phyloP scores from a whole-genome alignment of 2,797 vertebrate species.

The Enteromius anoplus region DNA sequence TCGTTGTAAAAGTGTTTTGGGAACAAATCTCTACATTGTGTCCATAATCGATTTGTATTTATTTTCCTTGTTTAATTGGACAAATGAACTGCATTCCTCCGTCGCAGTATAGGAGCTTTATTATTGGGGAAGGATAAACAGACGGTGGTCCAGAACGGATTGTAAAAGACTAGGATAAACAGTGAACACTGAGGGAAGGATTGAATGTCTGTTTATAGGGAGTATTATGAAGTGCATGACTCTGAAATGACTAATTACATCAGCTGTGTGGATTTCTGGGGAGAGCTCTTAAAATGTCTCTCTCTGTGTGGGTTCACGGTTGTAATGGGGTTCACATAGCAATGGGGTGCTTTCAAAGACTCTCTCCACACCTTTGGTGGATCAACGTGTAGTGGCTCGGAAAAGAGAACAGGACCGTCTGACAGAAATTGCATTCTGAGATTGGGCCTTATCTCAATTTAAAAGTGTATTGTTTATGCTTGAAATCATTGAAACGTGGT shows the following conservation, averaged over 20 bases:
- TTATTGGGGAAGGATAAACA: constrained; percentile 77
- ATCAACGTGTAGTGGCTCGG: background rate
- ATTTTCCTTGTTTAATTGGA: constrained; percentile 77
- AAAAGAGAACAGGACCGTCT: background rate
- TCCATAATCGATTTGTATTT: constrained; percentile 66
- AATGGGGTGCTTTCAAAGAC: constrained; percentile 28
- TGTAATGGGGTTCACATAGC: constrained; percentile 16
- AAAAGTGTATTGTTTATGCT: background rate
- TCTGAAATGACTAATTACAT: constrained; percentile 80
- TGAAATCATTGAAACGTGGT: constrained; percentile 19
- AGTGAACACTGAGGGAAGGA: constrained; percentile 72
- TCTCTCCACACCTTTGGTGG: constrained; percentile 11
- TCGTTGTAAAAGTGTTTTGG: constrained; percentile 63
- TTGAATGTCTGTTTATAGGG: constrained; percentile 82
- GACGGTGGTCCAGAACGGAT: constrained; percentile 68
- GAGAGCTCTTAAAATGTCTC: constrained; percentile 65
- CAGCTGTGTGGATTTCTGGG: constrained; percentile 70
- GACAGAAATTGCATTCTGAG: background rate
- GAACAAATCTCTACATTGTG: constrained; percentile 52
- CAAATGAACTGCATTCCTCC: constrained; percentile 72
- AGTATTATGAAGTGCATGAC: constrained; percentile 75
- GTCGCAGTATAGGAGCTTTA: constrained; percentile 73
- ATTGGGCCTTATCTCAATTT: constrained; percentile 2
- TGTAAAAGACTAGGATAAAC: constrained; percentile 77
- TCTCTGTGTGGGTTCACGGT: constrained; percentile 39